phyloP scores from a whole-genome alignment of 2,797 vertebrate species.

The Bucorvus abyssinicus region DNA sequence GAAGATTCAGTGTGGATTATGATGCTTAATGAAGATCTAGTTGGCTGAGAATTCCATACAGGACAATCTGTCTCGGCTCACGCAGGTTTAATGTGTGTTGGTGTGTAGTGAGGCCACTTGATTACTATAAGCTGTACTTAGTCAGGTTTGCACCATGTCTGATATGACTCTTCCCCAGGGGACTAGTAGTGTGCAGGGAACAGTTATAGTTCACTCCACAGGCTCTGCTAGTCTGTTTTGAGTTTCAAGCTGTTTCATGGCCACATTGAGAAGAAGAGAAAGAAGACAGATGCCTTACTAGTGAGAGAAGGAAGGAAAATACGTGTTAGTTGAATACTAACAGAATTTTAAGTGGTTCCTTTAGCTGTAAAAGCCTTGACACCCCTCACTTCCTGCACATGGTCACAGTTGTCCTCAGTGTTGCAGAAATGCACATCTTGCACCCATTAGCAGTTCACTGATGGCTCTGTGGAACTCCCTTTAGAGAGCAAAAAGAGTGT shows the following conservation, averaged over 20 bases:
- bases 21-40: not conserved
- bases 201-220: not conserved
- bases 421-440: slow-evolving; percentile 24
- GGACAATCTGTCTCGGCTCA: not conserved
- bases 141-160: not conserved
- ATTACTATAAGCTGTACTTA: not conserved
- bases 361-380: slow-evolving; percentile 2
- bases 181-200: not conserved
- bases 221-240: not conserved
- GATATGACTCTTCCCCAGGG: not conserved
- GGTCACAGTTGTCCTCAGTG: not conserved
- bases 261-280: not conserved
- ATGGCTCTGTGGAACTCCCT: not conserved
- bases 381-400: slow-evolving; percentile 22
- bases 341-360: slow-evolving; percentile 16
- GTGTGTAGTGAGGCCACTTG: not conserved
- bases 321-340: not conserved
- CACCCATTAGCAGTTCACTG: slow-evolving; percentile 8
- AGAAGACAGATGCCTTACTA: not conserved
- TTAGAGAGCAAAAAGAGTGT: not conserved
- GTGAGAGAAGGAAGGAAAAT: not conserved
- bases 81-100: not conserved
- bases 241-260: not conserved
- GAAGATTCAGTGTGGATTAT: not conserved
- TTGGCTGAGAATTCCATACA: not conserved